phyloP scores from a whole-genome alignment of 2,797 vertebrate species.

The Tapirus indicus region DNA sequence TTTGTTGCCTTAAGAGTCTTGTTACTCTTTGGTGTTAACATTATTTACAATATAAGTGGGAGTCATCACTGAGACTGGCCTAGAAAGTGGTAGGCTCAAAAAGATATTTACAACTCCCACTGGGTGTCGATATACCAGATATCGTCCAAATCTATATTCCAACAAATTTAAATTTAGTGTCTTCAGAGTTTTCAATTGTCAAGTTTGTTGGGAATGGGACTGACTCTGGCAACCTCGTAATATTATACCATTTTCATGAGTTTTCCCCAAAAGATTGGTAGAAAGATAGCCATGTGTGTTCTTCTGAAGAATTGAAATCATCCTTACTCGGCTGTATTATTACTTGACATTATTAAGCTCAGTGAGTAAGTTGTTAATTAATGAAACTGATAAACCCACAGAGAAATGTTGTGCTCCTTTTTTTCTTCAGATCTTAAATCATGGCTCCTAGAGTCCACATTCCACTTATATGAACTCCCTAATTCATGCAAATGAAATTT shows the following conservation, averaged over 20 bases:
- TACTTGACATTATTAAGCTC: constrained; percentile 38
- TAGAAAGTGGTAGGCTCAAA: background rate
- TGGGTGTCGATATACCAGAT: background rate
- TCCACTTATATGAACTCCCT: background rate
- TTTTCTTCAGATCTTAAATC: background rate
- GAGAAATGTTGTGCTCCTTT: background rate
- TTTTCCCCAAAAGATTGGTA: background rate
- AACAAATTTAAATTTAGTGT: background rate
- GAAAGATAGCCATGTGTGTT: background rate
- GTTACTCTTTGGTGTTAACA: background rate
- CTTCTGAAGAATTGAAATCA: constrained; percentile 28
- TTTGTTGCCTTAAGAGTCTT: background rate
- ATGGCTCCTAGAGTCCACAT: background rate
- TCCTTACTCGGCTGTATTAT: background rate
- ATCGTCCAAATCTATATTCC: background rate
- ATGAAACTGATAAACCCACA: constrained; percentile 6
- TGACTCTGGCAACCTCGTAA: background rate
- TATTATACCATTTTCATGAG: background rate
- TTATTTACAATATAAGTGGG: background rate
- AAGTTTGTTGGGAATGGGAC: background rate
- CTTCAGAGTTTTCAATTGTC: background rate
- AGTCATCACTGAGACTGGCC: background rate
- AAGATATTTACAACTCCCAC: background rate
- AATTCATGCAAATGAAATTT: background rate
- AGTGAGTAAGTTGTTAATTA: background rate